phyloP scores from a whole-genome alignment of 1,140 invertebrate species.

The Drosophila seguyi region DNA sequence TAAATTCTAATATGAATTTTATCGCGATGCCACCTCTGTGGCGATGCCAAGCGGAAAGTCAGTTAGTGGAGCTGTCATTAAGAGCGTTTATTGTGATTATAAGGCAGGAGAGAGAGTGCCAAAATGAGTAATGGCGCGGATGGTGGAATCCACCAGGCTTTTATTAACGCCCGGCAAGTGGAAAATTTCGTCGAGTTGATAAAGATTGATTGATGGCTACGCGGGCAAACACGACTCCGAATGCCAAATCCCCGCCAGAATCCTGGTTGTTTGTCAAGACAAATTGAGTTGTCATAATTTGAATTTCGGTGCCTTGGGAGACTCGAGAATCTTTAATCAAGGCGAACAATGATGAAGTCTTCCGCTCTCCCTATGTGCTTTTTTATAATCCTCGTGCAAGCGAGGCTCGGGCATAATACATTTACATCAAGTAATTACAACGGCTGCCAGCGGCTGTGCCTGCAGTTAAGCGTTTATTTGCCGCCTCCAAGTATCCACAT shows the following conservation, averaged over 20 bases:
- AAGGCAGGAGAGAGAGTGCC: conserved; percentile 37
- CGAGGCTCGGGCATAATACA: conserved; percentile 35
- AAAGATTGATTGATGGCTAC: conserved; percentile 73
- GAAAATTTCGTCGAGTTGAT: conserved; percentile 65
- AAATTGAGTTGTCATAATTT: conserved; percentile 79
- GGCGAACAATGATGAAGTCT: conserved; percentile 7
- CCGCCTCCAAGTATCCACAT: neutral
- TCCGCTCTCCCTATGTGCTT: conserved; percentile 17
- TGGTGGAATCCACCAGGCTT: conserved; percentile 33
- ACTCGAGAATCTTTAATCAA: conserved; percentile 23
- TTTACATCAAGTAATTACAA: conserved; percentile 41
- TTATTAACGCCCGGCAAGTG: conserved; percentile 71
- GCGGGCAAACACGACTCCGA: neutral
- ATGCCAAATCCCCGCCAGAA: conserved; percentile 5
- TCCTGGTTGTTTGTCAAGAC: conserved; percentile 54
- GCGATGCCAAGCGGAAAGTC: conserved; percentile 45
- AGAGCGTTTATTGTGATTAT: conserved; percentile 73
- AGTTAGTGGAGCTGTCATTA: conserved; percentile 58
- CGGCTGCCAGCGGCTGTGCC: conserved; percentile 37
- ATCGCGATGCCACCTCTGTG: conserved; percentile 46
- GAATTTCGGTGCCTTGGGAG: conserved; percentile 20
- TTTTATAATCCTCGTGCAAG: conserved; percentile 5
- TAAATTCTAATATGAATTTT: conserved; percentile 81
- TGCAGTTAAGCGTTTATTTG: conserved; percentile 57
- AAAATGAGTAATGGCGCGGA: conserved; percentile 61